phyloP scores from a whole-genome alignment of 2,797 vertebrate genomes.

The Anguilla anguilla region DNA sequence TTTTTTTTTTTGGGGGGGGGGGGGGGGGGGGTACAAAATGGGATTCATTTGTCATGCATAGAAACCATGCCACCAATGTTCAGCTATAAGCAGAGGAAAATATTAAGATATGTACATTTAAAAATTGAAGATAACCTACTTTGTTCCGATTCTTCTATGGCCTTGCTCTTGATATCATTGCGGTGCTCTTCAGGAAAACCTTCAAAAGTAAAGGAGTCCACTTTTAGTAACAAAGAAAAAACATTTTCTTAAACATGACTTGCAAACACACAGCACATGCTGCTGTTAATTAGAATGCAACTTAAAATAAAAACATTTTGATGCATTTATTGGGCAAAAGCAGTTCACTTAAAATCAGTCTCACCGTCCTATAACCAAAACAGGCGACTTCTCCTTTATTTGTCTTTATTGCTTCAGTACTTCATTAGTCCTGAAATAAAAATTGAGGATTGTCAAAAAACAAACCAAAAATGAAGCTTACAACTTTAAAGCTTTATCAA shows the following conservation, averaged over 20 bases:
- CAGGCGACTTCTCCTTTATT: neutral
- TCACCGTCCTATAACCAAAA: conserved; percentile 14
- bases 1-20: neutral
- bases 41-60: neutral
- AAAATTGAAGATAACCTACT: neutral
- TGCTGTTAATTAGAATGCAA: conserved; percentile 52
- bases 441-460: neutral
- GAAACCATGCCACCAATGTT: neutral
- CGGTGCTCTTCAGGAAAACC: conserved; percentile 12
- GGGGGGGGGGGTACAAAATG: neutral
- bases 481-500: neutral
- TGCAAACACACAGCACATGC: conserved; percentile 59
- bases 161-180: neutral
- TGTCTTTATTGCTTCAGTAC: conserved; percentile 14
- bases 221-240: conserved; percentile 15
- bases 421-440: conserved; percentile 25
- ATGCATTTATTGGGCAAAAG: neutral
- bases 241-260: neutral
- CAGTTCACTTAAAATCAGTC: neutral
- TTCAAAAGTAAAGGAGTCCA: neutral
- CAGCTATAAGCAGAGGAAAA: neutral
- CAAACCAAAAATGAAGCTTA: neutral
- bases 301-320: neutral
- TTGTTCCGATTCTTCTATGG: neutral
- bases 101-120: neutral